Evolutionary conservation across 2,113 vertebrate species (phyloP), one percentile per base, ranked within the genome.

Genomic region (Brevimyrus niger): DNA sequence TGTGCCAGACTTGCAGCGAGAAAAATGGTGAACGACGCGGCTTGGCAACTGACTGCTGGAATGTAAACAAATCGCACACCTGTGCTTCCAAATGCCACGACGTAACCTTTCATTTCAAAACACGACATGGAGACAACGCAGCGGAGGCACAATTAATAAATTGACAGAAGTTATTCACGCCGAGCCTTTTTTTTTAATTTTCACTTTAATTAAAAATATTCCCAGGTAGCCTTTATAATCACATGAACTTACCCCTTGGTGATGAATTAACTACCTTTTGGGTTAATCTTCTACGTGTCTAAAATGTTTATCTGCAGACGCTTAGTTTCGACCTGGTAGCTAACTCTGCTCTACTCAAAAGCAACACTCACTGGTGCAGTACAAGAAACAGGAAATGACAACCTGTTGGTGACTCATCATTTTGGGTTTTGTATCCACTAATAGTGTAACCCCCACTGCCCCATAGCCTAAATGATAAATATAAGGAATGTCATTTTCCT

Each of bases 131-230:
- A 89, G 88, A 92, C 21, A 19, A 42, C 83, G 86, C 88, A 89
- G 90, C 90, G 23, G 83, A 89, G 73, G 51, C 50, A 85, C 83
- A 90, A 91, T 92, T 91, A 91, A 92, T 93, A 93, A 92, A 92
- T 88, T 91, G 90, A 93, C 91, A 93, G 88, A 91, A 92, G 89
- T 83, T 47, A 89, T 89, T 90, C 31, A 82, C 87, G 89, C 86
- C 89, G 89, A 88, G 90, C 82, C 82, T n/a, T 89, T 90, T 65
- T 65, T 42, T 55, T 88, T 90, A 89, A 93, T 93, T 91, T 93
- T 90, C 35, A 89, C 86, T 92, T 93, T 91, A 92, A 94, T 94
- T 93, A 93, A 92, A 94, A 90, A 89, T 89, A 92, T 93, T 94
- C 91, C 92, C 91, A 91, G 92, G 92, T 91, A 91, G 90, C 91